Base-by-base conservation (phyloP, 1,140 invertebrate species). In the Nomia melanderi region DNA sequence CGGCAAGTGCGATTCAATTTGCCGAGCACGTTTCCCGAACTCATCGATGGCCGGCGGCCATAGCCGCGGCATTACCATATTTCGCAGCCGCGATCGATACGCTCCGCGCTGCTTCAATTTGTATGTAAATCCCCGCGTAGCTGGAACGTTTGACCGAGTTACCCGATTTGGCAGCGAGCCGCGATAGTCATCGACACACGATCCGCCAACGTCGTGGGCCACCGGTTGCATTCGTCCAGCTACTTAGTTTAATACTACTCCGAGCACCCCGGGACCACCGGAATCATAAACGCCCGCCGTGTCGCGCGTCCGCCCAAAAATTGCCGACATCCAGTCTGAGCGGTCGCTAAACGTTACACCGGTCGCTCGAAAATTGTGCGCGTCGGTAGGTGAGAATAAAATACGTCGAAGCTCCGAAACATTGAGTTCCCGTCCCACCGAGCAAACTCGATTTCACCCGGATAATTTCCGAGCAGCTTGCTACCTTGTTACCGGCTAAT, bases 51-150 rank as follows among this genome's bases (percentile, higher is more conserved):
- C 66, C 56, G 27, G 33, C 54, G 31, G 47, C 57, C 8, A n/a
- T 47, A 31, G 29, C 41, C 11, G 41, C 25, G 25, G 29, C 44
- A 71, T 77, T 77, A 77, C 67, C 75, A 77, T 77, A 77, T 63
- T 57, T 77, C 47, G 73, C 47, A 56, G 53, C 17, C 5, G 31
- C 31, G 59, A 63, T 64, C 59, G 67, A 62, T 64, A 44, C 57
- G 20, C 20, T 53, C 33, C 63, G 59, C 57, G 50, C 36, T n/a
- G 50, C 47, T 67, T 78, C 64, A 81, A 81, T 78, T 78, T 78
- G 64, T 67, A 81, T 78, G 64, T 27, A 73, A 78, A 81, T 81
- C 12, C 25, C 8, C 27, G 25, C 12, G 54, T 23, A 36, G 41
- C 23, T 17, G 44, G 14, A 12, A 23, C 47, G 76, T 69, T 62